Conservation (phyloP, 2,888 invertebrate genomes). For the Acrocera orbiculus region DNA sequence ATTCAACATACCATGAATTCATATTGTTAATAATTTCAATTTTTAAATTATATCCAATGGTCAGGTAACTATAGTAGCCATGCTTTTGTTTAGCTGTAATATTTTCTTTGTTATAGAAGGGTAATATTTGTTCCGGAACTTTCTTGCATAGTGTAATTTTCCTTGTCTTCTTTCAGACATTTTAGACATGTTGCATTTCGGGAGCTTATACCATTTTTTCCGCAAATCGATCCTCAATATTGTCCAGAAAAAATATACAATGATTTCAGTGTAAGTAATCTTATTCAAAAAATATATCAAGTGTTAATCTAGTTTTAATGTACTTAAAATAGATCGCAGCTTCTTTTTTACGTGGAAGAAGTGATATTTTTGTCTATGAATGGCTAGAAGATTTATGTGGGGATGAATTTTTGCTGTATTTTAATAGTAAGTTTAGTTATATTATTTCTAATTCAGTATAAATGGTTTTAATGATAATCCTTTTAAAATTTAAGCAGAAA, state of each 20-base stretch:
- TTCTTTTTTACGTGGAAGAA: slow-evolving; percentile 22
- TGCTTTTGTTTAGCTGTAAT: too few species aligned
- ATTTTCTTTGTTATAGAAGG: too few species aligned
- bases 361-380: slow-evolving; percentile 29
- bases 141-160: too few species aligned
- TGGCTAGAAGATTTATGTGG: slow-evolving; percentile 28
- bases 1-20: too few species aligned
- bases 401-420: slow-evolving; percentile 22
- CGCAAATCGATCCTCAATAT: slow-evolving; percentile 19
- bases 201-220: slow-evolving; percentile 26
- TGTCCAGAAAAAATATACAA: slow-evolving; percentile 21
- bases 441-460: background rate
- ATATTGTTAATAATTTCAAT: too few species aligned
- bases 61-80: too few species aligned
- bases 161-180: too few species aligned
- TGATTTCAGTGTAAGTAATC: slow-evolving; percentile 19
- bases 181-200: slow-evolving; percentile 29
- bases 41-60: too few species aligned
- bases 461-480: background rate
- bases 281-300: background rate
- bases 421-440: slow-evolving; percentile 18
- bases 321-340: slow-evolving; percentile 18
- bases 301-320: background rate
- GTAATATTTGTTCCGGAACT: too few species aligned
- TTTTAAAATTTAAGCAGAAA: slow-evolving; percentile 19